phyloP scores from a whole-genome alignment of 2,888 invertebrate genomes.

The Abrostola tripartita region DNA sequence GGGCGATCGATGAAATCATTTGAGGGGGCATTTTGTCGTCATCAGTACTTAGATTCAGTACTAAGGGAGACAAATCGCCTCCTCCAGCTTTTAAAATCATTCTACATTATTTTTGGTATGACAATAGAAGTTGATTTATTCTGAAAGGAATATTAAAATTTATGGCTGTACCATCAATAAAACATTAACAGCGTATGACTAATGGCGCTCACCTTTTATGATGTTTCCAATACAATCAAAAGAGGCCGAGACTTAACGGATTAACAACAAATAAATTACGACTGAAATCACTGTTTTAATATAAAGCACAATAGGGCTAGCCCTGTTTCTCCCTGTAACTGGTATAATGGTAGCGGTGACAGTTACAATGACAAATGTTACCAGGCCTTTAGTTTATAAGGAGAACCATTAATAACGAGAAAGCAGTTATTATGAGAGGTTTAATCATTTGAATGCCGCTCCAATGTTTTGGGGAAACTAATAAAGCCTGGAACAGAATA shows the following conservation, averaged over 20 bases:
- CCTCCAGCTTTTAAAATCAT: too few species aligned
- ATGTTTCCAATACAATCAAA: conserved; percentile 4
- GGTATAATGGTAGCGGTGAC: conserved; percentile 34
- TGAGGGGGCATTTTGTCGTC: too few species aligned
- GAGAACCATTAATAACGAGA: conserved; percentile 42
- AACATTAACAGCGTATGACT: conserved; percentile 18
- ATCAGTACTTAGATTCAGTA: too few species aligned
- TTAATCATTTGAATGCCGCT: conserved; percentile 34
- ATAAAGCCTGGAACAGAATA: neutral
- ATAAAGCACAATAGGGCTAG: conserved; percentile 23
- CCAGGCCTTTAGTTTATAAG: conserved; percentile 24
- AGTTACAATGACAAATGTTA: conserved; percentile 47
- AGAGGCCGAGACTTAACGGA: conserved; percentile 12
- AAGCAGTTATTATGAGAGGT: conserved; percentile 40
- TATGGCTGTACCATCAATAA: conserved; percentile 24
- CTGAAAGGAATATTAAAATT: conserved; percentile 14
- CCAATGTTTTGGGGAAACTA: conserved; percentile 24
- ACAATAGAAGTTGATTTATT: neutral
- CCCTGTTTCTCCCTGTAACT: conserved; percentile 15
- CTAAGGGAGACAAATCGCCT: too few species aligned
- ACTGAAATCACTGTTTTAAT: conserved; percentile 27
- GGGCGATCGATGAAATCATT: too few species aligned
- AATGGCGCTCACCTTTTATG: conserved; percentile 21
- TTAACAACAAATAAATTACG: conserved; percentile 37
- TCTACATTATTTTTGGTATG: neutral